Conservation (phyloP, 1,140 invertebrate genomes). For the Drosophila murphyi region DNA sequence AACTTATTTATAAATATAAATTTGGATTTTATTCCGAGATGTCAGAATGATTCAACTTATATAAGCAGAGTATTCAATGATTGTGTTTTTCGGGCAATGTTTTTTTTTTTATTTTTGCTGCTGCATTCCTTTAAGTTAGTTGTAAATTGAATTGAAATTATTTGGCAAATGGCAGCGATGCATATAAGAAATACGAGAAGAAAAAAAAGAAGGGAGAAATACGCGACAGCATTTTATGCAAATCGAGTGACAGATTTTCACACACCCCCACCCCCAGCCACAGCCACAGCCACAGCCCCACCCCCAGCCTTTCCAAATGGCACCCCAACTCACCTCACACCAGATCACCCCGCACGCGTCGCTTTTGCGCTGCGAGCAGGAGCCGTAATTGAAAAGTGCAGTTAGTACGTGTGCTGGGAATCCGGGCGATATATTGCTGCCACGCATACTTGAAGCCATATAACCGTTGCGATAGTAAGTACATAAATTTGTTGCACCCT, state of each 20-base stretch:
- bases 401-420: neutral
- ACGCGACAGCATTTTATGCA: slow-evolving; percentile 58
- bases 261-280: neutral
- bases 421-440: slow-evolving; percentile 2
- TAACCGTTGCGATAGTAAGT: neutral
- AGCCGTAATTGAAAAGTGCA: slow-evolving; percentile 32
- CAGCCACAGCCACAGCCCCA: too few species aligned
- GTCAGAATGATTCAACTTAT: too few species aligned
- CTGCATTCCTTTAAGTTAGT: slow-evolving; percentile 33
- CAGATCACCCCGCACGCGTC: too few species aligned
- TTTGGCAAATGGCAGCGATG: slow-evolving; percentile 50
- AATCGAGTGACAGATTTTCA: slow-evolving; percentile 58
- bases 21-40: too few species aligned
- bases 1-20: too few species aligned
- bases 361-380: neutral
- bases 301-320: neutral
- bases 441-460: slow-evolving; percentile 6
- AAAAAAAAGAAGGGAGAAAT: neutral
- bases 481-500: slow-evolving; percentile 24
- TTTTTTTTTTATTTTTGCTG: slow-evolving; percentile 2
- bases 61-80: neutral
- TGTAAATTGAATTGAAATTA: slow-evolving; percentile 68
- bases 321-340: too few species aligned
- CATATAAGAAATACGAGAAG: neutral
- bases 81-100: neutral